A percentile compares a stretch with the other conserved stretches of the same genome.
Conservation (phyloP, 2,888 invertebrate genomes). For the Drosophila niveifrons region DNA sequence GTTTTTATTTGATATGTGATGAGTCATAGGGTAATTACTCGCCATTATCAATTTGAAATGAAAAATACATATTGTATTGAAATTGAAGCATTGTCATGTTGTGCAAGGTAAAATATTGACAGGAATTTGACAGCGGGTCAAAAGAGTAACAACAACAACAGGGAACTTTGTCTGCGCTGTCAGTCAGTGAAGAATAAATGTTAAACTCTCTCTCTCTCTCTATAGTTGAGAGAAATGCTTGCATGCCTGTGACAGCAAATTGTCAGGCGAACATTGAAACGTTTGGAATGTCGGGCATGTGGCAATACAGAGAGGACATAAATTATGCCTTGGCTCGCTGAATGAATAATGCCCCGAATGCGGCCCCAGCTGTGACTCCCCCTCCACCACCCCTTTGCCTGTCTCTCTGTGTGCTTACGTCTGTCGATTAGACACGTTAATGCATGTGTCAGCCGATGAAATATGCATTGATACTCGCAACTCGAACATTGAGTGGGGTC, state of each 20-base stretch:
- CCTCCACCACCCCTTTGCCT: too few species aligned
- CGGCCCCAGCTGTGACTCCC: conserved; percentile 1
- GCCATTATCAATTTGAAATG: conserved; percentile 45
- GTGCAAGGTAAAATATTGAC: conserved; percentile 50
- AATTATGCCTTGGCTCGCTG: conserved; percentile 68
- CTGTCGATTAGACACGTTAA: conserved; percentile 76
- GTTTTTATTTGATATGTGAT: conserved; percentile 12
- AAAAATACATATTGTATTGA: conserved; percentile 21
- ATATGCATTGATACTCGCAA: conserved; percentile 72
- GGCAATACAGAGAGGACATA: conserved; percentile 63
- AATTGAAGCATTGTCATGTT: conserved; percentile 57
- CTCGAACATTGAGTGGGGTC: conserved; percentile 26
- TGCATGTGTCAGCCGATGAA: conserved; percentile 79
- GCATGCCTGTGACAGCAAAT: conserved; percentile 66
- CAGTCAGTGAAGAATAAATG: conserved; percentile 52
- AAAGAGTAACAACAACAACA: conserved; percentile 13
- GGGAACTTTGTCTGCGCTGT: conserved; percentile 49
- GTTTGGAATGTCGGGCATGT: conserved; percentile 69
- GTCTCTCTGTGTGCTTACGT: conserved; percentile 36
- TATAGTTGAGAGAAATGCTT: conserved; percentile 16
- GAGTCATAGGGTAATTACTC: conserved; percentile 40
- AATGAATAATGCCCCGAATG: conserved; percentile 66
- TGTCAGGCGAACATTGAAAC: conserved; percentile 66
- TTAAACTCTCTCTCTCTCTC: conserved; percentile 26
- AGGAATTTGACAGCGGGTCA: conserved; percentile 51